Conservation (phyloP, 2,888 invertebrate genomes). For the Mechanitis mazaeus region DNA sequence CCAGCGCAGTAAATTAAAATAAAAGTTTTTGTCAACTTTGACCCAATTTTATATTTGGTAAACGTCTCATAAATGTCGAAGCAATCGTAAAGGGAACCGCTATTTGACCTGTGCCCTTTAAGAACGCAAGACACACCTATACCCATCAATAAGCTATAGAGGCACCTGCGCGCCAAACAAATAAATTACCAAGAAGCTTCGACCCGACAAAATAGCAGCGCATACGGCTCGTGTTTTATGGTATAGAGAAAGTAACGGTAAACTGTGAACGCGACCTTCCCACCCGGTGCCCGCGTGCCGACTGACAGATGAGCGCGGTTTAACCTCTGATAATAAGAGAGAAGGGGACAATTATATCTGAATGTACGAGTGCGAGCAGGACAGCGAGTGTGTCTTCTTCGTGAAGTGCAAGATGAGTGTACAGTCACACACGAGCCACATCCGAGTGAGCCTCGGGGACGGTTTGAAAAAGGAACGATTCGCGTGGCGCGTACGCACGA, state of each 20-base stretch:
- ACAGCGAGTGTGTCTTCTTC: constrained; percentile 68
- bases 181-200: constrained; percentile 54
- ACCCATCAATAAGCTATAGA: constrained; percentile 40
- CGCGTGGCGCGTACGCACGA: constrained; percentile 64
- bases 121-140: constrained; percentile 28
- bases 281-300: constrained; percentile 63
- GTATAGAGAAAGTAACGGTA: constrained; percentile 67
- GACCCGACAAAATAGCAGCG: constrained; percentile 52
- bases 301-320: constrained; percentile 73
- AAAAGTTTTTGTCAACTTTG: constrained; percentile 18
- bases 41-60: constrained; percentile 6
- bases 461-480: constrained; percentile 62
- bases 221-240: constrained; percentile 64
- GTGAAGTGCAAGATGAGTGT: constrained; percentile 74
- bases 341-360: constrained; percentile 52
- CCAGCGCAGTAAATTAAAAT: constrained; percentile 33
- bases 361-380: constrained; percentile 42
- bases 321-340: constrained; percentile 74
- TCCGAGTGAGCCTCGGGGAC: constrained; percentile 69
- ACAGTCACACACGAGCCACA: constrained; percentile 75
- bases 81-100: constrained; percentile 24
- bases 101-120: constrained; percentile 30
- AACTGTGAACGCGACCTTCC: constrained; percentile 58
- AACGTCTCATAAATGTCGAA: constrained; percentile 20
- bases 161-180: constrained; percentile 52